Percentiles rank a stretch among this genome's conserved stretches.
These are phyloP conservation scores for Poecile atricapillus DNA, from an alignment of 2,113 vertebrate species.

Conservation along the genomic window DNA sequence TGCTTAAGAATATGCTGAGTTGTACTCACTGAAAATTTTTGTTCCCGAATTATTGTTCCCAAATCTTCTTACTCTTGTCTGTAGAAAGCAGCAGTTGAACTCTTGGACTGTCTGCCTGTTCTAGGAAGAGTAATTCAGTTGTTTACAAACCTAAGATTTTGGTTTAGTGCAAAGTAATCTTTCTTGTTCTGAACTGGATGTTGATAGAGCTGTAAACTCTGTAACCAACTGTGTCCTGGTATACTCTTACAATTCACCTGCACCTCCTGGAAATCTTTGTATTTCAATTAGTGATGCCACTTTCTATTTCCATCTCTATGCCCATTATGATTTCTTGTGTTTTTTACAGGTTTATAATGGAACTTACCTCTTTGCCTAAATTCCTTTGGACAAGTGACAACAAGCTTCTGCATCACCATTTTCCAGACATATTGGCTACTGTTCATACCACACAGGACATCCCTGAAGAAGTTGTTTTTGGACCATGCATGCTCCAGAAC, in stretches of 20 bases:
- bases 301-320: neutral
- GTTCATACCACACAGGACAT: conserved; percentile 85
- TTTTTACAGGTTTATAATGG: conserved; percentile 72
- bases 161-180: neutral
- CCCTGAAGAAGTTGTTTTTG: conserved; percentile 80
- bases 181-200: neutral
- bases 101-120: neutral
- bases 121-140: neutral
- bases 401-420: conserved; percentile 80
- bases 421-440: conserved; percentile 77
- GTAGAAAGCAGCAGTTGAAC: neutral
- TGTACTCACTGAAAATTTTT: neutral
- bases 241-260: neutral
- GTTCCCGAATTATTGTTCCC: neutral
- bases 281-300: neutral
- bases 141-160: neutral
- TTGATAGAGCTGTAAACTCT: neutral
- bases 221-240: neutral
- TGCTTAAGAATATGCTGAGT: neutral
- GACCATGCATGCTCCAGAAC: conserved; percentile 82
- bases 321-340: neutral
- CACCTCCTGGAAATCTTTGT: neutral
- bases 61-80: neutral
- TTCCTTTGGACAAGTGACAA: conserved; percentile 80
- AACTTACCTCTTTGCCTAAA: conserved; percentile 77